Conservation (phyloP, 2,888 invertebrate genomes). For the Apocheima hispidaria region DNA sequence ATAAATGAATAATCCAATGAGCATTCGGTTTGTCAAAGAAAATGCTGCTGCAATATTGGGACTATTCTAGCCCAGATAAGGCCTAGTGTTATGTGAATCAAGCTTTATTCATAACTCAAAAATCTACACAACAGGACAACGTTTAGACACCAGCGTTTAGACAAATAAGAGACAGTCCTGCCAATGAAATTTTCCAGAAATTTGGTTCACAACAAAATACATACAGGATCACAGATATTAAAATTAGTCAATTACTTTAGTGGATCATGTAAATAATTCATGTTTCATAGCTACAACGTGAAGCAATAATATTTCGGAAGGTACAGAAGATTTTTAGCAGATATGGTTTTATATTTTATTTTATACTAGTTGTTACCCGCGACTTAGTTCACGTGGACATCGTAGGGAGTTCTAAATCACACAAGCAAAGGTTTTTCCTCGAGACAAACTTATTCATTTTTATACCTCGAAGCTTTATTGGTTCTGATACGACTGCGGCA, state of each 20-base stretch:
- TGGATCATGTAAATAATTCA: constrained; percentile 7
- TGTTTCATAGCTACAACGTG: constrained; percentile 22
- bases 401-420: no score
- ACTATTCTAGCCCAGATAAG: neutral
- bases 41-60: neutral
- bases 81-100: constrained; percentile 5
- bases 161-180: constrained; percentile 82
- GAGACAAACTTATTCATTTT: no score
- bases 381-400: no score
- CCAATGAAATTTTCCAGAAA: constrained; percentile 83
- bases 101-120: constrained; percentile 40
- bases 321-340: neutral
- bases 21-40: no score
- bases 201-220: constrained; percentile 41
- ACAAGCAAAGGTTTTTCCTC: no score
- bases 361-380: no score
- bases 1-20: no score
- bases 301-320: constrained; percentile 25
- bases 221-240: constrained; percentile 25
- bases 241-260: constrained; percentile 43
- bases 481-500: no score
- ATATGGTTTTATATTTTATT: neutral
- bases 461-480: no score
- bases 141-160: constrained; percentile 72
- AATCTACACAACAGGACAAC: constrained; percentile 59